These are phyloP conservation scores for Pseudomugil gertrudae DNA, from an alignment of 2,797 vertebrate genomes.

Conservation along the genomic window DNA sequence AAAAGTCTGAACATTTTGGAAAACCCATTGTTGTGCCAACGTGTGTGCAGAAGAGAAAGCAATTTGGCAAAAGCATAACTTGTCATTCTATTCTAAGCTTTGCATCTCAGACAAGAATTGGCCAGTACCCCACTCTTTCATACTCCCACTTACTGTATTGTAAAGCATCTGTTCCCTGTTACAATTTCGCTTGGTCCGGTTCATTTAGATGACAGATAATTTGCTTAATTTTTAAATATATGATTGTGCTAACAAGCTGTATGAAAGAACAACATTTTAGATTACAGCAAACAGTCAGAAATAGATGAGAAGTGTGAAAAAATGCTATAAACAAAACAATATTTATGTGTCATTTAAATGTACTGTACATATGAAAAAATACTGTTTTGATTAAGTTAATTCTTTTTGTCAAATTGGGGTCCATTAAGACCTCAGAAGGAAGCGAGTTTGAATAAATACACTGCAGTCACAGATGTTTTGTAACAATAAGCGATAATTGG, in stretches of 20 bases:
- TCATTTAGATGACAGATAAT: conserved; percentile 36
- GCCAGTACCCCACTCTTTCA: conserved; percentile 50
- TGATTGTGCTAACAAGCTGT: conserved; percentile 1
- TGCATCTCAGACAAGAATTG: conserved; percentile 53
- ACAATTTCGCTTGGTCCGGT: conserved; percentile 44
- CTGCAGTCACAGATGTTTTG: background rate
- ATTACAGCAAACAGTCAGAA: conserved; percentile 30
- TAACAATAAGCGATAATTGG: too few relatives aligned
- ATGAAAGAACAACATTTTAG: conserved; percentile 14
- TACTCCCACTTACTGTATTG: conserved; percentile 62
- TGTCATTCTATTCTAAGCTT: conserved; percentile 60
- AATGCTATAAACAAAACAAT: background rate
- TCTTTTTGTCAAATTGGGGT: conserved; percentile 20
- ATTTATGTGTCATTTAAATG: conserved; percentile 16
- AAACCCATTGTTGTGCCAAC: conserved; percentile 10
- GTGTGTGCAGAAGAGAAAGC: conserved; percentile 20
- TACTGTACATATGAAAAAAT: conserved; percentile 27
- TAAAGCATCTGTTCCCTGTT: conserved; percentile 54
- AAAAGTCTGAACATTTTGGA: conserved; percentile 15
- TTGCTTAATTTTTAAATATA: conserved; percentile 29
- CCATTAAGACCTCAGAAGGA: conserved; percentile 11
- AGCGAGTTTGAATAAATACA: conserved; percentile 2
- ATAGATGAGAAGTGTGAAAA: conserved; percentile 6
- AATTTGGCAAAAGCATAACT: conserved; percentile 42
- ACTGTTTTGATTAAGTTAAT: conserved; percentile 7